A percentile compares a stretch with the other conserved stretches of the same genome.
These are phyloP conservation scores for Falco columbarius DNA, from an alignment of 2,797 vertebrate species.

Conservation along the genomic window DNA sequence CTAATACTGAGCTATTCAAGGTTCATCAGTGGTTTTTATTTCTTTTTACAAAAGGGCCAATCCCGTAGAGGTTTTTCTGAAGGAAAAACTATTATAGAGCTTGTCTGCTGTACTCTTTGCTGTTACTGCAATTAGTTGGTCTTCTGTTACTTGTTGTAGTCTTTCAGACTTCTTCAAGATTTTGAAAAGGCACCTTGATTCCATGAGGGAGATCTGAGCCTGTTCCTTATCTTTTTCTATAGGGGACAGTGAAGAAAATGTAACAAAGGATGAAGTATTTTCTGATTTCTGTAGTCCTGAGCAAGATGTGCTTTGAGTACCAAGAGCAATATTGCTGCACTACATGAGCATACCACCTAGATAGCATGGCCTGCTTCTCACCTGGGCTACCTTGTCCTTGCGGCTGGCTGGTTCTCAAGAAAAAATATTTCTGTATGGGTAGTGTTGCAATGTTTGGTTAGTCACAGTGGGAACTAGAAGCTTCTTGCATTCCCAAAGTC, in stretches of 20 bases:
- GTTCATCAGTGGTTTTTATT: not conserved
- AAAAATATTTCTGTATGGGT: not conserved
- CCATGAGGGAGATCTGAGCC: not conserved
- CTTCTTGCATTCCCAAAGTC: not conserved
- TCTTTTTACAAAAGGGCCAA: not conserved
- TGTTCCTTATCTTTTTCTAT: not conserved
- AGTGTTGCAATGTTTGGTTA: not conserved
- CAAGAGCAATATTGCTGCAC: not conserved
- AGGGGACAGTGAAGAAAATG: not conserved
- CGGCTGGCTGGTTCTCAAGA: not conserved
- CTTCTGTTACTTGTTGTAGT: not conserved
- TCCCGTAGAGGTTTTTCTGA: not conserved
- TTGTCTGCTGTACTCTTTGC: not conserved
- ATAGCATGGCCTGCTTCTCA: not conserved
- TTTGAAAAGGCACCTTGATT: not conserved
- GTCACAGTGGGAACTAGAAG: not conserved
- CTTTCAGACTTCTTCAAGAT: not conserved
- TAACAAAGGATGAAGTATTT: not conserved
- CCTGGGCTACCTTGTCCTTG: not conserved
- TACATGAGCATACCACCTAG: not conserved
- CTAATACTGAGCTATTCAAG: not conserved
- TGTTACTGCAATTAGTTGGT: not conserved
- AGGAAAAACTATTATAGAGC: not conserved
- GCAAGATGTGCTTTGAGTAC: not conserved
- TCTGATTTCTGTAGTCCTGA: not conserved